Base-by-base conservation (phyloP, 2,888 invertebrate genomes). In the Charanyca ferruginea region DNA sequence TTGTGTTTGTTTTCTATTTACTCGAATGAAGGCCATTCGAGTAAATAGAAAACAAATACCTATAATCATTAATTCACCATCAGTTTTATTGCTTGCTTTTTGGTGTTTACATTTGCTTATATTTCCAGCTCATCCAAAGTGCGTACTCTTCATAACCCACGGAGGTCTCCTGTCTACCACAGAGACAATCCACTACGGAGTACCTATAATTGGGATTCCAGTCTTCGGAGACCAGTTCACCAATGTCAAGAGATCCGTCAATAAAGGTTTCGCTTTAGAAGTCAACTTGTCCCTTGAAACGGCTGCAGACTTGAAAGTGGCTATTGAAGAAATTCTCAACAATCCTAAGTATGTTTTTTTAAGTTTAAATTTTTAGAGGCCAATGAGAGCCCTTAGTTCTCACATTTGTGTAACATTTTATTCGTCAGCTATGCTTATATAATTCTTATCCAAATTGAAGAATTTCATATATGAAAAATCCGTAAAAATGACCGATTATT, bases 141-240 rank as follows among this genome's bases (percentile, higher is more conserved):
- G 90, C 65, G 45, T 87, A 0, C 80, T 93, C 0, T 93, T 94
- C 72, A 91, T 94, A 48, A 91, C 92, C 0, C 93, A 94, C 38
- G 93, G 94, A 1, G 94, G 94, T n/a, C 80, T 91, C 0, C 80
- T 93, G 0, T 94, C 93, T 0, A 89, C 85, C 0, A 90, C 87
- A 0, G 94, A 93, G 65, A 73, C 91, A 0, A 77, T 93, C 7
- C 84, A 91, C 64, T 90, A 81, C 35, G 93, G 88, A 1, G 88
- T 88, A 0, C 94, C 94, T 0, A 80, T 89, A 22, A 87, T 93
- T 13, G 93, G 91, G 0, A 86, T 94, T 23, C 93, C 94, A 8
- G 87, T 89, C 0, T 92, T 89, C 41, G 91, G 79, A 9, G 94
- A 94, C 60, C 94, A 94, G 77, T 90, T 87, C 58, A 54, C 77